Conservation (phyloP, 2,888 invertebrate species). For the Drosophila koepferae region DNA sequence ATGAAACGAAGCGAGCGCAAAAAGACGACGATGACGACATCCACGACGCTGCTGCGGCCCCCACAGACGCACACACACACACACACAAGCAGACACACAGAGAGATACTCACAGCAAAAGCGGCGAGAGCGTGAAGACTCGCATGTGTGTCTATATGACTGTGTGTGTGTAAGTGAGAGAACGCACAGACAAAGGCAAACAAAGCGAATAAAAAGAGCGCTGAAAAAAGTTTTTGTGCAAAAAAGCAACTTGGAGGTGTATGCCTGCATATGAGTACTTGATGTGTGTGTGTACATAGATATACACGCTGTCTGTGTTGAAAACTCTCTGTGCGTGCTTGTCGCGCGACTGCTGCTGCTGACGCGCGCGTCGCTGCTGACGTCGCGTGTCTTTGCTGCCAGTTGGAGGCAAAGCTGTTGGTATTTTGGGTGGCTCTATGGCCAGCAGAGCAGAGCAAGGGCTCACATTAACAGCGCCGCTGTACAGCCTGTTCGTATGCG, state of each 20-base stretch:
- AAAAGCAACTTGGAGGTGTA: slow-evolving; percentile 63
- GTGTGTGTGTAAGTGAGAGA: slow-evolving; percentile 28
- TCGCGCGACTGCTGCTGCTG: slow-evolving; percentile 69
- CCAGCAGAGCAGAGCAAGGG: slow-evolving; percentile 55
- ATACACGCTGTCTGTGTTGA: slow-evolving; percentile 13
- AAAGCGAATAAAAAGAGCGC: slow-evolving; percentile 67
- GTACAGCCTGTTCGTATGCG: slow-evolving; percentile 16
- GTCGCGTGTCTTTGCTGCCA: slow-evolving; percentile 70
- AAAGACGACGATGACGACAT: slow-evolving; percentile 58
- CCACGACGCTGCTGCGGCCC: slow-evolving; percentile 36
- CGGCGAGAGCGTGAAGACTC: slow-evolving; percentile 45
- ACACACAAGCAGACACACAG: not conserved
- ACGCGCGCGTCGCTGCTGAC: slow-evolving; percentile 61
- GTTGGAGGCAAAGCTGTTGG: slow-evolving; percentile 43
- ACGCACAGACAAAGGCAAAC: slow-evolving; percentile 50
- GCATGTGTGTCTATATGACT: slow-evolving; percentile 9
- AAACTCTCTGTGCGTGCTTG: slow-evolving; percentile 62
- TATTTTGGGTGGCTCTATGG: slow-evolving; percentile 46
- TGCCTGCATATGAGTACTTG: slow-evolving; percentile 12
- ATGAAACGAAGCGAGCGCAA: slow-evolving; percentile 66
- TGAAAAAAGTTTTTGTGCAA: slow-evolving; percentile 68
- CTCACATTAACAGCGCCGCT: slow-evolving; percentile 47
- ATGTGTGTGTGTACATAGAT: not conserved
- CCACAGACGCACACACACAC: slow-evolving; percentile 21
- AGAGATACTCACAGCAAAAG: slow-evolving; percentile 28